phyloP scores from a whole-genome alignment of 2,888 invertebrate species.

The Lochmaea capreae region DNA sequence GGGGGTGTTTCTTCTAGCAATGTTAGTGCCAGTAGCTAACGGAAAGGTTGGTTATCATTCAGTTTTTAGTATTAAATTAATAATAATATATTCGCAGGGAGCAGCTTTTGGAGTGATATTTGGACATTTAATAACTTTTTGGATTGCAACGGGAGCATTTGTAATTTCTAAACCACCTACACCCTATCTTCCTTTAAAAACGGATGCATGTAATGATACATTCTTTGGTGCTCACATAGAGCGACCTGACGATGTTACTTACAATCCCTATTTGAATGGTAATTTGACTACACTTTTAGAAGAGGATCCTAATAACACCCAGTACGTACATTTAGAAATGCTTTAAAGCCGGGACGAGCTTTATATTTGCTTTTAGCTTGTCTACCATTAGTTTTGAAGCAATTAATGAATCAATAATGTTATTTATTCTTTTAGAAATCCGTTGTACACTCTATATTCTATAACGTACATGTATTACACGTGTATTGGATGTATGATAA shows the following conservation, averaged over 20 bases:
- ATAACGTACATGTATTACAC: constrained; percentile 91
- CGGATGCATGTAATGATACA: constrained; percentile 73
- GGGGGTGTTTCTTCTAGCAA: constrained; percentile 86
- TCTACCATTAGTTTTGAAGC: too few species aligned
- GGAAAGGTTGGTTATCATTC: constrained; percentile 72
- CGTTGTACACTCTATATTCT: constrained; percentile 74
- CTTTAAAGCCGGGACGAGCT: neutral
- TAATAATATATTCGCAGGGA: constrained; percentile 68
- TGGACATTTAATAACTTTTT: constrained; percentile 78
- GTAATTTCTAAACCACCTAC: constrained; percentile 71
- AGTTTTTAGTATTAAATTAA: neutral
- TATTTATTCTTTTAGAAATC: constrained; percentile 64
- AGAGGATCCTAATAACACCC: neutral
- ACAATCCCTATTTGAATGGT: constrained; percentile 50
- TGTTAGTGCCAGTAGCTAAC: constrained; percentile 84
- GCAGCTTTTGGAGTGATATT: constrained; percentile 82
- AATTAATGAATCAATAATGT: neutral
- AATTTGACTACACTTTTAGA: constrained; percentile 7
- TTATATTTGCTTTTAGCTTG: neutral
- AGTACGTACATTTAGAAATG: constrained; percentile 10
- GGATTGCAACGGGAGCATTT: constrained; percentile 81
- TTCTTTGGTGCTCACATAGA: constrained; percentile 72
- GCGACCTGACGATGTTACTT: constrained; percentile 64
- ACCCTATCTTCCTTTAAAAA: constrained; percentile 73
- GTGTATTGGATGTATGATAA: constrained; percentile 81